These are phyloP conservation scores for roundworm (Caenorhabditis elegans) DNA, from an alignment of 1,140 invertebrate species.

Conservation along the genomic window DNA sequence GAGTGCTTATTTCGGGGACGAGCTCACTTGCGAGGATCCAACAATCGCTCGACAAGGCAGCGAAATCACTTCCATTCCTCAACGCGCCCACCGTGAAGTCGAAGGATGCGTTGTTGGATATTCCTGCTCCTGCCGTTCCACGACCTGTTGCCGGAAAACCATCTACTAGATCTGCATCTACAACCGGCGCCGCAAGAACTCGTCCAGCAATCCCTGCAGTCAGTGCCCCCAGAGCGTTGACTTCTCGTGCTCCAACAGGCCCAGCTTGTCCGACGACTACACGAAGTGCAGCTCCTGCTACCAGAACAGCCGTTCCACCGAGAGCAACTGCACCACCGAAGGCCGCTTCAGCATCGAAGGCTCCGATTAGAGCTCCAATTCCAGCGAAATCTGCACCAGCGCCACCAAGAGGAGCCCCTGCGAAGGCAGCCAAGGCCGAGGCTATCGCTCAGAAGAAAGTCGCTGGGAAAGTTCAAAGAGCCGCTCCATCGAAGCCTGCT, in stretches of 20 bases:
- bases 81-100: too few relatives aligned
- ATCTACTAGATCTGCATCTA: not conserved
- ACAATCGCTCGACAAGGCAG: not conserved
- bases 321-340: not conserved
- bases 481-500: not conserved
- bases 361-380: not conserved
- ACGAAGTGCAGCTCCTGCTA: not conserved
- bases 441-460: too few relatives aligned
- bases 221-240: not conserved
- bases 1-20: not conserved
- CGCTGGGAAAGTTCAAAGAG: not conserved
- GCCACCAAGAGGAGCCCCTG: too few relatives aligned
- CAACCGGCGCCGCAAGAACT: not conserved
- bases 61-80: too few relatives aligned
- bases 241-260: not conserved
- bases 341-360: not conserved
- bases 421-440: too few relatives aligned
- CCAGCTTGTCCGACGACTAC: not conserved
- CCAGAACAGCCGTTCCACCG: not conserved
- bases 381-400: too few relatives aligned
- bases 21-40: not conserved
- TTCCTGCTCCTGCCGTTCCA: too few relatives aligned
- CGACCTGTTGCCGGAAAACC: not conserved
- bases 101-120: too few relatives aligned
- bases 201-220: not conserved